Evolutionary conservation across 2,888 invertebrate species (phyloP), one percentile per base, ranked within the genome.

Genomic region (Oxyteleia sp.): DNA sequence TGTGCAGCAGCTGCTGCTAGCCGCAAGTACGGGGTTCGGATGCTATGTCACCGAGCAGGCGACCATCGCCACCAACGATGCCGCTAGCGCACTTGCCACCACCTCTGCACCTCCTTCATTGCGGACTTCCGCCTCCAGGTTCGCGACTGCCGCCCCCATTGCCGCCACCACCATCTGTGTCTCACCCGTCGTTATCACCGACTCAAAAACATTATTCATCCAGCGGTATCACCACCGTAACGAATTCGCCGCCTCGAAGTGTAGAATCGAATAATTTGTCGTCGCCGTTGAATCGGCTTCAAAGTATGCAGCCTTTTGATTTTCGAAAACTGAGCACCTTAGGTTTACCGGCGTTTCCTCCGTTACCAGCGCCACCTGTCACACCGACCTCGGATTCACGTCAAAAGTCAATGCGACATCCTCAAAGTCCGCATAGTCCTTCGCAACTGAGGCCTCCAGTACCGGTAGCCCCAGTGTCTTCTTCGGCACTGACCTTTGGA

Each of bases 221-320:
- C 88, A 74, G 82, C 8, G 88, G 87, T 32, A 23, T 78, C 5
- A 91, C 93, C 20, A 91, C 92, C 38, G 87, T 86, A 45, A 94
- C 95, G 91, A 95, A 94, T 92, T 95, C 96, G 89, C 95, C 96
- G 89, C 95, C 95, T 89, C 94, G 94, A 90, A 94, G 93, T 47
- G 94, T 94, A 68, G 94, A 93, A 55, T 94, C 95, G 90, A 84
- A 75, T 53, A 83, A 79, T 45, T 59, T 76, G 29, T 78, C 81
- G 16, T 97, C 97, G 8, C 98, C 98, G 2, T 94, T 98, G 84
- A 98, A 97, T 93, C 96, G 97, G 89, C 94, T 98, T 55, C 98
- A 98, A 94, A 98, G 96, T 89, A 98, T 99, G 98, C 98, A 98
- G 91, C 98, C 98, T 0, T 98, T 98, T 92, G 98, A 98, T 93